A percentile compares a stretch with the other conserved stretches of the same genome.
phyloP scores from a whole-genome alignment of 2,797 vertebrate genomes.

The Clangula hyemalis region DNA sequence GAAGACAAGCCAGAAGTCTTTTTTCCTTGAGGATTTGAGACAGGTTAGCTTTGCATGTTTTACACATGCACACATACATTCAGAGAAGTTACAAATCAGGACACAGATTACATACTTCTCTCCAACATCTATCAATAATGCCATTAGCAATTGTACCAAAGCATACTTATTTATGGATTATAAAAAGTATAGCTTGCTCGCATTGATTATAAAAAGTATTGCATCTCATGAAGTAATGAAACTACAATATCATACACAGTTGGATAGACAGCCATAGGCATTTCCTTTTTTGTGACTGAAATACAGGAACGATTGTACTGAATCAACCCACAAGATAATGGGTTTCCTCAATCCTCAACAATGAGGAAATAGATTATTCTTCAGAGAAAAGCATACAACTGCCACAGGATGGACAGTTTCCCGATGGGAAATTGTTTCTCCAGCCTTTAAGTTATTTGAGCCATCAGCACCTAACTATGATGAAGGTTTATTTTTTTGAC shows the following conservation, averaged over 20 bases:
- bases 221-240: not conserved
- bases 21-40: not conserved
- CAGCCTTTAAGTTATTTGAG: not conserved
- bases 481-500: not conserved
- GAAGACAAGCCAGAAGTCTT: not conserved
- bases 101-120: not conserved
- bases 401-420: not conserved
- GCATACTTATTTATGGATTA: not conserved
- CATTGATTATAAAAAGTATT: not conserved
- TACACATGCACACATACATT: not conserved
- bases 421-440: not conserved
- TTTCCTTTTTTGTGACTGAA: not conserved
- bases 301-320: not conserved
- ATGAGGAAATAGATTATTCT: not conserved
- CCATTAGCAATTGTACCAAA: not conserved
- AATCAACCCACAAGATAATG: not conserved
- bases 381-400: not conserved
- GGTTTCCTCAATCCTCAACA: not conserved
- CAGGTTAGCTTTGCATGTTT: not conserved
- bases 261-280: not conserved
- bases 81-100: not conserved
- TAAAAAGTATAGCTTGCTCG: no score
- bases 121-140: not conserved
- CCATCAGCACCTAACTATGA: not conserved
- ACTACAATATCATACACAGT: not conserved